Evolutionary conservation across 2,113 vertebrate genomes (phyloP).

Genomic region (Addax nasomaculatus): DNA sequence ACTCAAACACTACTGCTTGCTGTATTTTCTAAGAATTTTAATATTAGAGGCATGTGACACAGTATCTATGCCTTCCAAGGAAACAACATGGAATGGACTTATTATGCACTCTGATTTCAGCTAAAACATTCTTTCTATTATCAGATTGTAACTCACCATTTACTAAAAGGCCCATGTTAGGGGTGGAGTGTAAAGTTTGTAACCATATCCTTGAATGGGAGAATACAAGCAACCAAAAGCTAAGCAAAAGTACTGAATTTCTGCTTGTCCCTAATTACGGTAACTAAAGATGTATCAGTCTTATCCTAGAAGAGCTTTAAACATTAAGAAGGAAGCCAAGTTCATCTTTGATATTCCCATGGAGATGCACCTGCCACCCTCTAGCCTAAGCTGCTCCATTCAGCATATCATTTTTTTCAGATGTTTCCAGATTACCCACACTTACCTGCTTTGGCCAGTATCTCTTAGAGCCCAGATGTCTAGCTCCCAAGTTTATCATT

Average conservation of each 20-base stretch:
- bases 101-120: background rate
- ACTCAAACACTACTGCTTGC: background rate
- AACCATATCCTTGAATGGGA: background rate
- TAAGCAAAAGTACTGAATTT: background rate
- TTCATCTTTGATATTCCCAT: background rate
- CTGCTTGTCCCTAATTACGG: background rate
- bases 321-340: background rate
- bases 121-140: background rate
- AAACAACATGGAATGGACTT: background rate
- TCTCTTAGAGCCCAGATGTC: background rate
- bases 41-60: background rate
- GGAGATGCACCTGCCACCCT: background rate
- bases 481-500: background rate
- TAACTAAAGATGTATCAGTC: background rate
- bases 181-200: background rate
- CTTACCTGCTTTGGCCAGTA: background rate
- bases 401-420: background rate
- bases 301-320: background rate
- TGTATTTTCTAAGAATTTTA: constrained; percentile 39
- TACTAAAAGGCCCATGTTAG: background rate
- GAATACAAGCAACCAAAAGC: background rate
- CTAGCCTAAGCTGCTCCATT: background rate
- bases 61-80: background rate
- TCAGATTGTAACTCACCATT: background rate
- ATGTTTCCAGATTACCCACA: background rate